These are phyloP conservation scores for Nomada fabriciana DNA, from an alignment of 2,888 invertebrate species.

Conservation along the genomic window DNA sequence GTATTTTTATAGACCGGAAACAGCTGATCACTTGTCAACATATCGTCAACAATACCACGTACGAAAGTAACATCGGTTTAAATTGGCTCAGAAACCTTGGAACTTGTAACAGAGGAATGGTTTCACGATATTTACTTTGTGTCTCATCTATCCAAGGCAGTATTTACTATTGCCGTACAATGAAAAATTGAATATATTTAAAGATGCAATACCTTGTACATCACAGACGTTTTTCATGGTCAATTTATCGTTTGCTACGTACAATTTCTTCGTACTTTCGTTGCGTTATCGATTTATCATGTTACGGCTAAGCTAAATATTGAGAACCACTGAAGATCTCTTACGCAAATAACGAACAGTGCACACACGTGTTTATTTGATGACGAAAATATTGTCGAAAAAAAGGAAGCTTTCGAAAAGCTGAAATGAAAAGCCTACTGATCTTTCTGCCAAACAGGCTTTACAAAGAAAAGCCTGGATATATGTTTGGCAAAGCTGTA, in stretches of 20 bases:
- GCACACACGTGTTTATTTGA: background rate
- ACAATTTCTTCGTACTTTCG: background rate
- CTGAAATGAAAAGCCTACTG: slow-evolving; percentile 75
- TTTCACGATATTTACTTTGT: background rate
- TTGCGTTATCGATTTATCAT: background rate
- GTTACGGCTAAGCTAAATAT: background rate
- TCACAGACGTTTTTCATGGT: background rate
- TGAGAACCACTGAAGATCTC: slow-evolving; percentile 3
- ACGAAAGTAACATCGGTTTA: slow-evolving; percentile 28
- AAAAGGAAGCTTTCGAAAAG: background rate
- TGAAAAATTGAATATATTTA: background rate
- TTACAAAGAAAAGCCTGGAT: slow-evolving; percentile 71
- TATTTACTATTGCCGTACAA: background rate
- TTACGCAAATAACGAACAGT: background rate
- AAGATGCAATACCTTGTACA: background rate
- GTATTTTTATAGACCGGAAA: slow-evolving; percentile 64
- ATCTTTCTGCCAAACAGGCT: slow-evolving; percentile 79
- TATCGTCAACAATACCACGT: slow-evolving; percentile 26
- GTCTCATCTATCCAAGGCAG: background rate
- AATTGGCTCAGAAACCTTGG: background rate
- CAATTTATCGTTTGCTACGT: background rate
- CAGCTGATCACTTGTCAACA: slow-evolving; percentile 66
- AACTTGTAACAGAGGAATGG: background rate
- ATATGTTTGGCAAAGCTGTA: slow-evolving; percentile 76
- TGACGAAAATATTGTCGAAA: background rate